Conservation (phyloP, 2,113 vertebrate genomes). For the Sitta europaea region DNA sequence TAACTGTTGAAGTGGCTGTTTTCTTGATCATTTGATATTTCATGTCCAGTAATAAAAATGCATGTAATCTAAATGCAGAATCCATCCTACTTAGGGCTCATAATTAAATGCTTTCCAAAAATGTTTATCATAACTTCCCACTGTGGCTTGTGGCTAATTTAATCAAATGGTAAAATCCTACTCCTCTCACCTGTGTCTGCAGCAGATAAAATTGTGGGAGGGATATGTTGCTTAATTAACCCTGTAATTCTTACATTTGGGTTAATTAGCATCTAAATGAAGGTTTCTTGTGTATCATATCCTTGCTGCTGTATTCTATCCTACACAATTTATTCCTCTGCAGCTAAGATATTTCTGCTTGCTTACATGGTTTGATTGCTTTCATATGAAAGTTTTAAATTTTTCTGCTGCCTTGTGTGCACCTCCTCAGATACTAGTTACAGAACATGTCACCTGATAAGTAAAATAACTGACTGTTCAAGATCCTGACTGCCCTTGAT, state of each 20-base stretch:
- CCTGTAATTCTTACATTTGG: slow-evolving; percentile 60
- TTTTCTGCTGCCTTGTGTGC: not conserved
- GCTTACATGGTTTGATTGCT: not conserved
- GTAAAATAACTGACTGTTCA: not conserved
- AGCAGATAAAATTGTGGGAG: slow-evolving; percentile 55
- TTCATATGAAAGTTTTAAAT: not conserved
- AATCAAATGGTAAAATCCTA: slow-evolving; percentile 40
- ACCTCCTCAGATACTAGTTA: not conserved
- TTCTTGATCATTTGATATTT: not conserved
- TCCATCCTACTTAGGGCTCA: not conserved
- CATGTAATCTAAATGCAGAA: not conserved
- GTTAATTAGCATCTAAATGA: slow-evolving; percentile 71
- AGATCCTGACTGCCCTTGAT: not conserved
- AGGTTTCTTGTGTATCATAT: not conserved
- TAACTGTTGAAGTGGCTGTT: not conserved
- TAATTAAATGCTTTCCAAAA: not conserved
- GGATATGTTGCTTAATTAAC: slow-evolving; percentile 65
- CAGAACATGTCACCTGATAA: not conserved
- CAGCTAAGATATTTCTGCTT: not conserved
- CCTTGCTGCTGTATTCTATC: not conserved
- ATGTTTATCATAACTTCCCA: slow-evolving; percentile 13
- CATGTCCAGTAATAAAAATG: slow-evolving; percentile 13
- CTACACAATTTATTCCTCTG: not conserved
- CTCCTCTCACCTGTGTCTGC: slow-evolving; percentile 25
- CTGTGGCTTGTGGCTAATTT: slow-evolving; percentile 29